A percentile compares a stretch with the other conserved stretches of the same genome.
phyloP scores from a whole-genome alignment of 2,888 invertebrate species.

The Dryococelus australis region DNA sequence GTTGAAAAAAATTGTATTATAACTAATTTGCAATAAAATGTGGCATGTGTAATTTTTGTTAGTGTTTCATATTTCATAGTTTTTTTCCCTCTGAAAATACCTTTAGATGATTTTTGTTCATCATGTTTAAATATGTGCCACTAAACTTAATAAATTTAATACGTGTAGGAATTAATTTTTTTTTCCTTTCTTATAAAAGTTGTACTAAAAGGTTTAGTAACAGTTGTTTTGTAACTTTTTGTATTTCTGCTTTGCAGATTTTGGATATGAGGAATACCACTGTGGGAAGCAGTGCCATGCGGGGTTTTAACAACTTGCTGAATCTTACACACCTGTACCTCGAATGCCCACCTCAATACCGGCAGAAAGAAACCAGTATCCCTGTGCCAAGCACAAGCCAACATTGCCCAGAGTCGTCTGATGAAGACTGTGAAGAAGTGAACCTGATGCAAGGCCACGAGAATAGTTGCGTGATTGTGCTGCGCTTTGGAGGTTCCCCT shows the following conservation, averaged over 20 bases:
- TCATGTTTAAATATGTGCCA: too few species aligned
- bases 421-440: not conserved
- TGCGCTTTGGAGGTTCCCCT: not conserved
- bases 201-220: too few species aligned
- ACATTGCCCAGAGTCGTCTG: not conserved
- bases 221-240: too few species aligned
- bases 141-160: too few species aligned
- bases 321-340: slow-evolving; percentile 63
- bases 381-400: not conserved
- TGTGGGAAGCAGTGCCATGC: slow-evolving; percentile 67
- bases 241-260: slow-evolving; percentile 53
- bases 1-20: too few species aligned
- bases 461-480: not conserved
- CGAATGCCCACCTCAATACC: slow-evolving; percentile 57
- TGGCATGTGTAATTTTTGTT: too few species aligned
- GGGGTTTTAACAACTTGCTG: slow-evolving; percentile 64
- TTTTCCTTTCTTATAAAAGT: too few species aligned
- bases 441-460: slow-evolving; percentile 1
- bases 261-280: slow-evolving; percentile 66
- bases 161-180: too few species aligned
- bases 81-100: too few species aligned
- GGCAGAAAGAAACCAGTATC: not conserved
- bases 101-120: too few species aligned
- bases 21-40: too few species aligned
- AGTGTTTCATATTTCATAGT: too few species aligned